Evolutionary conservation across 92 coral and sea anemone species (phyloP), one percentile per base, ranked within the genome.

Genomic region (Nematostella vectensis): DNA sequence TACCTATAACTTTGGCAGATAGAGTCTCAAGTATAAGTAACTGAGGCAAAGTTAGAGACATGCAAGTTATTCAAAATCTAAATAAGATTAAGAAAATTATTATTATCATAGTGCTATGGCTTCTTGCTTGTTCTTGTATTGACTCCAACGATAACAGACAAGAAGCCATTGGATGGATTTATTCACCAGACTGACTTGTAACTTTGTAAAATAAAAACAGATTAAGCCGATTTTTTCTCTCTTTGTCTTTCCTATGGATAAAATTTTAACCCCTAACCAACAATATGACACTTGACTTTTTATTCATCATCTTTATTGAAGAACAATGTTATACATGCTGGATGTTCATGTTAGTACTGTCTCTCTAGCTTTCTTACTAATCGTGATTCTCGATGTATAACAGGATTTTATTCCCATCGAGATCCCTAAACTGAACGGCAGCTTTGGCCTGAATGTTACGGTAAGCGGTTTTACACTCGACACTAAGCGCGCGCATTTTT

Each of bases 401-500:
- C 72, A 93, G 99, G 95, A 87, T 31, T 87, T 80, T 50, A 63
- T 93, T 63, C 87, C 96, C 6, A 66, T 93, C 25, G 99, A 93
- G 73, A 75, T 93, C 45, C 94, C 96, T 11, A 93, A 93, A 72
- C 88, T 87, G 11, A 75, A 93, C 48, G 99, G 99, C 47, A 93
- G 99, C 81, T 93, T 93, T 53, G 99, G 99, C 15, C 83, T 93
- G 10, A 93, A 83, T 50, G 84, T 93, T 29, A 82, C 96, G 88
- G 99, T 93, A 72, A 78, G 91, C 30, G 21, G 11, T 9, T 36
- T 8, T 36, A 15, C 42, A 36, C 42, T 36, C 15, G n/a, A n/a
- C n/a, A n/a, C n/a, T n/a, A n/a, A n/a, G n/a, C n/a, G n/a, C n/a
- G n/a, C n/a, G n/a, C n/a, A n/a, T n/a, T n/a, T n/a, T n/a, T n/a